Base-by-base conservation (phyloP, 53 echinoderm and acorn worm genomes). In the Paelopatides confundens region DNA sequence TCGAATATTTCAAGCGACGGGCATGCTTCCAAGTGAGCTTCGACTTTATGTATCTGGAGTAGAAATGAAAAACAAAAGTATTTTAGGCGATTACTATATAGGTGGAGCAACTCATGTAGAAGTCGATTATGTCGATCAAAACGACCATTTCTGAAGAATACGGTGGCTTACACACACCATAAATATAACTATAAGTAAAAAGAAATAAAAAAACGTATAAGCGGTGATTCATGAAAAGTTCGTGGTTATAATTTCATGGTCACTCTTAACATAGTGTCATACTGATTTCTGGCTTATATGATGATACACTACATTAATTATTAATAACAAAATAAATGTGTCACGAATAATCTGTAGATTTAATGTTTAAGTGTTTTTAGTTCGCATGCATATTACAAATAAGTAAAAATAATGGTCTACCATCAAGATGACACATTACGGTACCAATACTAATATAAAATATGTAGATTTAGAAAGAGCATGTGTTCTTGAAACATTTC, bases 1-100 rank as follows among this genome's bases (percentile, higher is more conserved):
- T 21, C 26, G 79, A 53, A 79, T 79, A 14, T 79, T 79, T 53
- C 79, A 79, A 33, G 79, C 53, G 0, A 79, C 79, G 7, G 79
- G 79, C 13, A 47, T 50, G 53, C 31, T 79, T 31, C 79, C 79
- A 1, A 79, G 79, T 79, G 24, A 53, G 32, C 40, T 79, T 13
- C 43, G 51, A 30, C 50, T 79, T 5, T 79, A 28, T 33, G 21
- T 52, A 28, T 50, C 32, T 4, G 79, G 79, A 4, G 48, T 33
- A 29, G 79, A 79, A 34, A 14, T 47, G 49, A 79, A 31, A 33
- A 5, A 8, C 13, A 79, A 53, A 31, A 31, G 21, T 13, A 31
- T 79, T 32, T n/a, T 79, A 21, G 79, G 52, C 3, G 13, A 54
- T 24, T 79, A 47, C 21, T 18, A 24, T 32, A 30, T 29, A 34